Evolutionary conservation across 92 coral and sea anemone genomes (phyloP), one percentile per base, ranked within the genome.

Genomic region (Zoanthus sociatus): DNA sequence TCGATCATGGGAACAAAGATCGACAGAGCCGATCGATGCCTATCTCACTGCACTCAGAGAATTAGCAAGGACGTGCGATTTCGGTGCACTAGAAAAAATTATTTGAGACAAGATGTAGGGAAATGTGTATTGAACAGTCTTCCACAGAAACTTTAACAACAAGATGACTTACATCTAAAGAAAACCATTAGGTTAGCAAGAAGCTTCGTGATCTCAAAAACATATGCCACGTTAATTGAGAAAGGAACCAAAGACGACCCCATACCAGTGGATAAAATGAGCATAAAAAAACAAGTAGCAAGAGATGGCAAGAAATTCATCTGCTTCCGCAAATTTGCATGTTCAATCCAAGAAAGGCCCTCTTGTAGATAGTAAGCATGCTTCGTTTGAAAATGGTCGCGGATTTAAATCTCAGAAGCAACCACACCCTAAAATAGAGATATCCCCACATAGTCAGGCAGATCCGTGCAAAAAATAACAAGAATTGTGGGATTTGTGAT

Each of bases 1-100:
- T 90, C 33, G 90, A 1, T 78, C 64, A 1, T 47, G 90, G 55
- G 87, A 37, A 1, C 90, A 90, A 71, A 51, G 50, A 50, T 7
- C 76, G 77, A 83, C 72, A 1, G 87, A 86, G 32, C 51, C 78
- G 1, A 81, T 86, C 16, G 90, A 90, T 56, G 44, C 71, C 8
- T 90, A 90, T 44, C 30, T 90, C 55, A 86, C 83, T 16, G 64
- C 70, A 5, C 78, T 86, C 53, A 73, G 90, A 64, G 87, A 79
- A 53, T 83, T 86, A 33, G 77, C 93, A 20, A 73, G 81, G 69
- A 53, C 90, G 26, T 86, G 93, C 61, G 84, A 86, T 13, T 86
- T 79, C 60, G 77, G 83, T 11, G 70, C 73, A 2, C 51, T 72
- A 21, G 73, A 85, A 56, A 84, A 90, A 50, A 79, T 86, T 87